Conservation (phyloP, 2,113 vertebrate genomes). For the Rhodinocichla rosea region DNA sequence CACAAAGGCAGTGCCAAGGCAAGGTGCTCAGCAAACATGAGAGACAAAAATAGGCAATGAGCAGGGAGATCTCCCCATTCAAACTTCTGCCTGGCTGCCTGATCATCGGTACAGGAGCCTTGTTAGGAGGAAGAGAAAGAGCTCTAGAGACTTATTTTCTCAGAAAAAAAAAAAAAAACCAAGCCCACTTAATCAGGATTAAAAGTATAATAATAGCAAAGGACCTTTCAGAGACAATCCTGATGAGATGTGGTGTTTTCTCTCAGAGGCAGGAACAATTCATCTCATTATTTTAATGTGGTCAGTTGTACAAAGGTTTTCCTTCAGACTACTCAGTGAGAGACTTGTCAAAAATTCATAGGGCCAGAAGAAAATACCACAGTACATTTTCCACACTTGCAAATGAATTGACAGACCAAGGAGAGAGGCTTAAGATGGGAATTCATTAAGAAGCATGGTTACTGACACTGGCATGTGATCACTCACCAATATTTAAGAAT, state of each 20-base stretch:
- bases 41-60: not conserved
- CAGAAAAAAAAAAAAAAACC: not conserved
- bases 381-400: not conserved
- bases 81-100: not conserved
- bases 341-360: not conserved
- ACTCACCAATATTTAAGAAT: not conserved
- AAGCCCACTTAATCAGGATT: not conserved
- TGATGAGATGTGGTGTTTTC: not conserved
- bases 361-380: slow-evolving; percentile 1
- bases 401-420: not conserved
- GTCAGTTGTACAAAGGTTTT: not conserved
- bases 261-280: not conserved
- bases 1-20: not conserved
- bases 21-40: not conserved
- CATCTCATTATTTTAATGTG: slow-evolving; percentile 5
- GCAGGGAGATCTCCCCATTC: not conserved
- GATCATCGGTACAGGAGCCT: not conserved
- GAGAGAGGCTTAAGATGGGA: not conserved
- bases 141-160: not conserved
- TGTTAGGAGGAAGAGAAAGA: not conserved
- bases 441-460: not conserved
- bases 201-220: not conserved
- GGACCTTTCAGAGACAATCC: not conserved
- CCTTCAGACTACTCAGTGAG: not conserved
- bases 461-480: not conserved